phyloP scores from a whole-genome alignment of 1,140 invertebrate species.

The Phymastichus coffea region DNA sequence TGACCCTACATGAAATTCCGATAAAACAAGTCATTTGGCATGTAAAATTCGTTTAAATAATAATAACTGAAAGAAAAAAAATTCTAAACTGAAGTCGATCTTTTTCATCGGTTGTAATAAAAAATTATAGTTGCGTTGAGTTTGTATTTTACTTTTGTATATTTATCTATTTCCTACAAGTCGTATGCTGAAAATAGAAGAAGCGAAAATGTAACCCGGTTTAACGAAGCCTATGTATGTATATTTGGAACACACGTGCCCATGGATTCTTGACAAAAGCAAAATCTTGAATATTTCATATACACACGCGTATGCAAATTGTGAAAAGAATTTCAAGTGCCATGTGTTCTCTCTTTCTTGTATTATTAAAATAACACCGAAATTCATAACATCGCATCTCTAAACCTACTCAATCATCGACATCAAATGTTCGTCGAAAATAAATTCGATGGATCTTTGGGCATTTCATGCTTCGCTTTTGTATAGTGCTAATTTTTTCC shows the following conservation, averaged over 20 bases:
- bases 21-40: too few relatives aligned
- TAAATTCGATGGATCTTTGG: not conserved
- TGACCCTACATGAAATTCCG: too few relatives aligned
- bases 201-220: slow-evolving; percentile 17
- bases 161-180: slow-evolving; percentile 18
- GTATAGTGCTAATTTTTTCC: not conserved
- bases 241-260: slow-evolving; percentile 18
- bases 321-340: slow-evolving; percentile 1
- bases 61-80: too few relatives aligned
- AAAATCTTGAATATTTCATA: slow-evolving; percentile 15
- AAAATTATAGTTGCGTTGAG: too few relatives aligned
- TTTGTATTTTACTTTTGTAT: not conserved
- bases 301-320: not conserved
- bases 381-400: not conserved
- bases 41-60: too few relatives aligned
- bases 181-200: slow-evolving; percentile 17
- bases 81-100: too few relatives aligned
- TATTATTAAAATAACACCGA: not conserved
- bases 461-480: not conserved
- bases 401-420: not conserved
- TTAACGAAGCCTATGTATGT: not conserved
- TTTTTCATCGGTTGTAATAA: too few relatives aligned
- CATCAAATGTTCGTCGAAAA: not conserved
- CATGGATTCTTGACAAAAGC: slow-evolving; percentile 13
- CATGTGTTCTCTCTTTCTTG: not conserved